These are phyloP conservation scores for Andrena bucephala DNA, from an alignment of 2,888 invertebrate genomes.

Conservation along the genomic window DNA sequence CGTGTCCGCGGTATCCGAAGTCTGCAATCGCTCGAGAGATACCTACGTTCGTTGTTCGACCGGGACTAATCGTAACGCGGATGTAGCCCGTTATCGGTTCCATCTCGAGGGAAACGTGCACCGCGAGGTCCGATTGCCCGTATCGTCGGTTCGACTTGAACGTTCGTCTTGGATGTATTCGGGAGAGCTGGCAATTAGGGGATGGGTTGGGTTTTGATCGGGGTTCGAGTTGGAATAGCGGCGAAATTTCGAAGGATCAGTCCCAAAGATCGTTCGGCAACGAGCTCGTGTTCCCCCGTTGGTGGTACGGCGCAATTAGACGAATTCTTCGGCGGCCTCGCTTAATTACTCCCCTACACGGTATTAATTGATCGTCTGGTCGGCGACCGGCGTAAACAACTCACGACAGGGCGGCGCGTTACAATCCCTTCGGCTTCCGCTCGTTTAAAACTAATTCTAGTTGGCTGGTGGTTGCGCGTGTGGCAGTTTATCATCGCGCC, in stretches of 20 bases:
- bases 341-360: slow-evolving; percentile 40
- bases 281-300: slow-evolving; percentile 18
- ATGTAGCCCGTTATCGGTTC: slow-evolving; percentile 7
- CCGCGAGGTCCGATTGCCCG: not conserved
- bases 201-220: not conserved
- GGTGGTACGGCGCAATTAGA: slow-evolving; percentile 34
- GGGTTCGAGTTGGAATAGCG: not conserved
- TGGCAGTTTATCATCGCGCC: slow-evolving; percentile 49
- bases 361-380: slow-evolving; percentile 54
- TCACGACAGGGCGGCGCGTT: slow-evolving; percentile 19
- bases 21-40: slow-evolving; percentile 48
- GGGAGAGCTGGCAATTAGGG: not conserved
- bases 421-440: slow-evolving; percentile 33
- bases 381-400: slow-evolving; percentile 25
- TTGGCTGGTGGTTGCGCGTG: slow-evolving; percentile 27
- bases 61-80: slow-evolving; percentile 19
- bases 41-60: slow-evolving; percentile 47
- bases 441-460: slow-evolving; percentile 51
- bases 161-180: not conserved
- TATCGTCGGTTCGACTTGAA: not conserved
- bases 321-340: slow-evolving; percentile 39
- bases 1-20: slow-evolving; percentile 25
- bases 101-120: not conserved
- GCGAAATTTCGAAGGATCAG: slow-evolving; percentile 21
- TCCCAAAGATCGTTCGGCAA: slow-evolving; percentile 35